Evolutionary conservation across 2,888 invertebrate genomes (phyloP).

Genomic region (Keiferia lycopersicella): DNA sequence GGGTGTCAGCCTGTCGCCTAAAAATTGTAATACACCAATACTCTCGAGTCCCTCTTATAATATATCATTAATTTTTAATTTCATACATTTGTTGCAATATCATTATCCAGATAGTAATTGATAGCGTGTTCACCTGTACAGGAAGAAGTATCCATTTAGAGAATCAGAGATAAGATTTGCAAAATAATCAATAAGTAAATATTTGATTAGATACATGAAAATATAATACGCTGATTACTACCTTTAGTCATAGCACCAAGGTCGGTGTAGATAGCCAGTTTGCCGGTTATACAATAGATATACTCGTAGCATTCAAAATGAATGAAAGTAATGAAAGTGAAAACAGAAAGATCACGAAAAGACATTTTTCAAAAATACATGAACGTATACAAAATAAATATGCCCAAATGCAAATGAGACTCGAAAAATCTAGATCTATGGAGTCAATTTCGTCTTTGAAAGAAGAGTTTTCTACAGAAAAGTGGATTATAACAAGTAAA

Average conservation of each 20-base stretch:
- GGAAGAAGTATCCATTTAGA: not conserved
- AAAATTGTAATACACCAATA: too few species aligned
- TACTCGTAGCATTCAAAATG: slow-evolving; percentile 43
- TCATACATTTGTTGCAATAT: too few species aligned
- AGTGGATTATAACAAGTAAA: slow-evolving; percentile 50
- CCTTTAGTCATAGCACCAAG: not conserved
- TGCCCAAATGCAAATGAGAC: slow-evolving; percentile 63
- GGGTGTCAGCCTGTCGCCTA: too few species aligned
- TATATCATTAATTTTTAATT: too few species aligned
- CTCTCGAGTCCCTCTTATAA: too few species aligned
- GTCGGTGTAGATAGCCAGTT: not conserved
- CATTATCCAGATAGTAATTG: not conserved
- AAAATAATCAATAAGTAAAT: slow-evolving; percentile 63
- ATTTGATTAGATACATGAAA: slow-evolving; percentile 50
- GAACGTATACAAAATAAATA: slow-evolving; percentile 67
- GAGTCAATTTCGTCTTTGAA: slow-evolving; percentile 52
- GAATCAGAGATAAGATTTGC: slow-evolving; percentile 24
- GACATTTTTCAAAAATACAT: slow-evolving; percentile 60
- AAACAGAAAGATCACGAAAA: slow-evolving; percentile 42
- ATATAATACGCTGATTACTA: not conserved
- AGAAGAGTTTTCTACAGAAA: slow-evolving; percentile 34
- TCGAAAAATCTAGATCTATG: slow-evolving; percentile 68
- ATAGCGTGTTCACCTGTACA: not conserved
- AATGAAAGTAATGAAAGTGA: slow-evolving; percentile 41
- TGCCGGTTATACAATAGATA: not conserved